Conservation (phyloP, 2,797 vertebrate species). For the Neosilurus mollespiculum region DNA sequence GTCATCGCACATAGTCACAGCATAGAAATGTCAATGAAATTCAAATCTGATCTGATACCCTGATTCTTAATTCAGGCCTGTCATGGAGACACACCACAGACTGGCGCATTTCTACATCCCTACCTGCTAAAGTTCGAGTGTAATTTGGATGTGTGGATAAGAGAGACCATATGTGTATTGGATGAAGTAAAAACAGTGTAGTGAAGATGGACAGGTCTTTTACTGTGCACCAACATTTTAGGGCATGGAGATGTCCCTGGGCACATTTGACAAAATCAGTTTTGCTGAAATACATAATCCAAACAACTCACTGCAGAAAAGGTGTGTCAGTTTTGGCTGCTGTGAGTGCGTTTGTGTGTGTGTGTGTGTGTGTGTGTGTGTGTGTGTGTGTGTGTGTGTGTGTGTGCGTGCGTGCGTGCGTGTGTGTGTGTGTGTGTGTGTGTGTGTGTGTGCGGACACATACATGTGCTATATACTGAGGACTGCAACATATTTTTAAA, state of each 20-base stretch:
- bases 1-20: background rate
- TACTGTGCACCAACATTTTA: conserved; percentile 41
- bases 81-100: background rate
- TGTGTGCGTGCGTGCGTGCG: no score
- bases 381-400: background rate
- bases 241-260: conserved; percentile 50
- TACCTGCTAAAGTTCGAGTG: background rate
- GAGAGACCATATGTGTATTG: conserved; percentile 9
- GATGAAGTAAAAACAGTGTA: conserved; percentile 31
- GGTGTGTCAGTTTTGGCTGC: conserved; percentile 44
- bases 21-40: background rate
- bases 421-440: no score
- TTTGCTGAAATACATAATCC: conserved; percentile 63
- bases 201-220: conserved; percentile 51
- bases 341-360: background rate
- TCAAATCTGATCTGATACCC: background rate
- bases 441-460: no score
- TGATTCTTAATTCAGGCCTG: no score
- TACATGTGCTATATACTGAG: no score
- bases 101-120: background rate
- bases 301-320: conserved; percentile 61
- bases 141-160: conserved; percentile 19
- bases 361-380: conserved; percentile 13
- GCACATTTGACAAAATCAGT: conserved; percentile 62
- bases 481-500: no score